These are phyloP conservation scores for Spermophilus dauricus DNA, from an alignment of 2,113 vertebrate genomes.

Conservation along the genomic window DNA sequence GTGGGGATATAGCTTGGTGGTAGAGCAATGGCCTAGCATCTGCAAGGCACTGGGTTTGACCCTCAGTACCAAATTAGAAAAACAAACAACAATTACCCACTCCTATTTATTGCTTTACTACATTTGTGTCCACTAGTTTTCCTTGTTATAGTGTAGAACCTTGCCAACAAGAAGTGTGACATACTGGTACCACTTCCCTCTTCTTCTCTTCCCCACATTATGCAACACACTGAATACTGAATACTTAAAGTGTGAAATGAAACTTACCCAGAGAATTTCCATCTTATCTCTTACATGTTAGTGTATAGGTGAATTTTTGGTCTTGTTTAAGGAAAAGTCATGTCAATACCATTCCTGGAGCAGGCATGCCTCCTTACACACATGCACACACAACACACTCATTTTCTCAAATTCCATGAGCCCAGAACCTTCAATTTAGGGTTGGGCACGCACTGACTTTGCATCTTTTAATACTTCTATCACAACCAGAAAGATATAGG, in stretches of 20 bases:
- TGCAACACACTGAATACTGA: background rate
- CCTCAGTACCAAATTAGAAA: no score
- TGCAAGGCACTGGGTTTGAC: no score
- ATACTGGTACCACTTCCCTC: background rate
- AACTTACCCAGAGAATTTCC: background rate
- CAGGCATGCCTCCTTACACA: background rate
- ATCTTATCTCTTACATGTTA: background rate
- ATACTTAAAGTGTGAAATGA: background rate
- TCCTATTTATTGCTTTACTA: slow-evolving; percentile 47
- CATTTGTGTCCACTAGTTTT: background rate
- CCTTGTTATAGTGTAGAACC: background rate
- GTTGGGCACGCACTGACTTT: no score
- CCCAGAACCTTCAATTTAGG: background rate
- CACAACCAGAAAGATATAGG: background rate
- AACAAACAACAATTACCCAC: background rate
- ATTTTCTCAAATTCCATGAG: background rate
- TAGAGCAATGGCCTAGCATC: no score
- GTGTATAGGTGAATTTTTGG: background rate
- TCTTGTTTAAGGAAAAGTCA: background rate
- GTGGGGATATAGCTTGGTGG: no score
- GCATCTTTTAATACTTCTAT: background rate
- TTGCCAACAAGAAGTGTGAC: background rate
- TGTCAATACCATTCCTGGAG: background rate
- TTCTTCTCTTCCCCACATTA: background rate
- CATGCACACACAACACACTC: no score